Evolutionary conservation across 1,140 invertebrate species (phyloP).

Genomic region (Prorops nasuta): DNA sequence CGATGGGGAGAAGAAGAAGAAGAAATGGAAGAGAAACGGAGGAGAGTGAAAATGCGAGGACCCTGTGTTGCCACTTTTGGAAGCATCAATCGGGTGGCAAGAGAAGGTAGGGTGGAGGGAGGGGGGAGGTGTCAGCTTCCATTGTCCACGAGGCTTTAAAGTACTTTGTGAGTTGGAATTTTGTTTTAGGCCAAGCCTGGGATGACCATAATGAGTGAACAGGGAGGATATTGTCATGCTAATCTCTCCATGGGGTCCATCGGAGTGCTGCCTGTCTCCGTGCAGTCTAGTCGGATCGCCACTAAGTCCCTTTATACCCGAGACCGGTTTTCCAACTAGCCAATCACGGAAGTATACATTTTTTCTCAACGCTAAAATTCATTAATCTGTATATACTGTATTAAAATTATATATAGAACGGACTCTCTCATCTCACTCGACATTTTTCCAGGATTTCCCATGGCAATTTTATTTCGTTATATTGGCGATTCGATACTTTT

Average conservation of each 20-base stretch:
- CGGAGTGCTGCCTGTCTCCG: conserved; percentile 25
- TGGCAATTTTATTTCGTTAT: no score
- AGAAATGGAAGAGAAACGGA: conserved; percentile 5
- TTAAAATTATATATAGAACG: no score
- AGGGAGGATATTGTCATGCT: conserved; percentile 52
- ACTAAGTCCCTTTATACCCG: no score
- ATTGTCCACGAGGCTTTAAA: conserved; percentile 33
- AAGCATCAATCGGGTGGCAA: not conserved
- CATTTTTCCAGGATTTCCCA: no score
- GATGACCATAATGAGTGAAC: conserved; percentile 49
- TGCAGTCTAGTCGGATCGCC: conserved; percentile 37
- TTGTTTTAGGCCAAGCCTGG: conserved; percentile 39
- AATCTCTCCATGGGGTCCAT: conserved; percentile 37
- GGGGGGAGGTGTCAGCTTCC: conserved; percentile 34
- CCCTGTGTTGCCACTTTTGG: no score
- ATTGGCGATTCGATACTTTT: no score
- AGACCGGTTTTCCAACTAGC: conserved; percentile 39
- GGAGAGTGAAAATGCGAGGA: not conserved
- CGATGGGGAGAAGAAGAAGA: no score
- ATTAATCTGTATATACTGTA: no score
- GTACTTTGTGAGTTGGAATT: conserved; percentile 39
- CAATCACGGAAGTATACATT: no score
- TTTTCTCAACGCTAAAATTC: no score
- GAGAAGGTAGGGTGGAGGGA: conserved; percentile 1
- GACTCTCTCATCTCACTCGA: no score